A percentile compares a stretch with the other conserved stretches of the same genome.
Conservation (phyloP, 2,888 invertebrate species). For the Sinopyrophorus schimmeli region DNA sequence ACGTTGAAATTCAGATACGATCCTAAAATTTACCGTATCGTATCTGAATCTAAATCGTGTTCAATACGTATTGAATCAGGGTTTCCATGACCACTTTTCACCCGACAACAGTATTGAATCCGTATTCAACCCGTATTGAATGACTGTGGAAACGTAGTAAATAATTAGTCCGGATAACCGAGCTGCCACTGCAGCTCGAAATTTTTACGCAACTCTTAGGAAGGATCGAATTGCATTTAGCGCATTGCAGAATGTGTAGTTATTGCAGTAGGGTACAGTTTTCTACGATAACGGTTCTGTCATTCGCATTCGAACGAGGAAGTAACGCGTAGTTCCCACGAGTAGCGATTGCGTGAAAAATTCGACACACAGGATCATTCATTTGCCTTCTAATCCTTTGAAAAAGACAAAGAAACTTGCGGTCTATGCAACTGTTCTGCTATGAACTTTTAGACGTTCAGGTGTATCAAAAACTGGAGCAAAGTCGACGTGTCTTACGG, state of each 20-base stretch:
- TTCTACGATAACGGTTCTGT: slow-evolving; percentile 40
- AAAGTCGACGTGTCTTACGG: too few species aligned
- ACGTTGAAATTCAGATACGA: too few species aligned
- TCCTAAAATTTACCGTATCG: too few species aligned
- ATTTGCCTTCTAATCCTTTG: slow-evolving; percentile 19
- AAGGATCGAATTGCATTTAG: slow-evolving; percentile 19
- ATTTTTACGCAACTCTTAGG: too few species aligned
- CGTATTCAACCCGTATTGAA: too few species aligned
- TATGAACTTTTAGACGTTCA: slow-evolving; percentile 9
- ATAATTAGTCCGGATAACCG: too few species aligned
- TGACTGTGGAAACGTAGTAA: too few species aligned
- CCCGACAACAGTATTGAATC: too few species aligned
- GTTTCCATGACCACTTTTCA: too few species aligned
- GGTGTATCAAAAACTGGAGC: slow-evolving; percentile 22
- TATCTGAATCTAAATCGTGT: too few species aligned
- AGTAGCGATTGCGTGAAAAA: slow-evolving; percentile 30
- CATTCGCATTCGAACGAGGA: slow-evolving; percentile 45
- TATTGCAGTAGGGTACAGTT: slow-evolving; percentile 24
- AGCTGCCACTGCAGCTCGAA: too few species aligned
- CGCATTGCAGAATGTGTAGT: slow-evolving; percentile 11
- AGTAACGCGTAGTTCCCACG: slow-evolving; percentile 44
- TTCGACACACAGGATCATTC: slow-evolving; percentile 9
- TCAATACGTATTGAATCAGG: too few species aligned
- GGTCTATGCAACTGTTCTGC: slow-evolving; percentile 10
- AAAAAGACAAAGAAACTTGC: slow-evolving; percentile 25